These are phyloP conservation scores for Montifringilla adamsi DNA, from an alignment of 2,113 vertebrate species.

Conservation along the genomic window DNA sequence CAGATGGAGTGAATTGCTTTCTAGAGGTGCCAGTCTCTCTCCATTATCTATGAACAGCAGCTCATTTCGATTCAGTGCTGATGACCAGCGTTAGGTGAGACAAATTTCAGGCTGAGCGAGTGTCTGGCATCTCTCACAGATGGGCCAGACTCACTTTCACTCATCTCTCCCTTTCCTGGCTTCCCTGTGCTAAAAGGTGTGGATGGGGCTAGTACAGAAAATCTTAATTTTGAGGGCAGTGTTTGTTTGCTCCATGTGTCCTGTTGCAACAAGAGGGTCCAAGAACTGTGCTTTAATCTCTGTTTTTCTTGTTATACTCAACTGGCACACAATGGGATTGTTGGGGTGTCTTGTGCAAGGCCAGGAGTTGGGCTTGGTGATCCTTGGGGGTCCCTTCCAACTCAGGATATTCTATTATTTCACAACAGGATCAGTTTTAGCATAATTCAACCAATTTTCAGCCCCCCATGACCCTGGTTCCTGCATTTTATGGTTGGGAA, in stretches of 20 bases:
- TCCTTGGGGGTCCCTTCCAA: background rate
- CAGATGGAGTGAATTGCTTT: conserved; percentile 50
- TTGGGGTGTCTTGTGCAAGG: background rate
- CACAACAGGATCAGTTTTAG: background rate
- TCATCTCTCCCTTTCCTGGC: background rate
- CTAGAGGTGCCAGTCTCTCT: conserved; percentile 38
- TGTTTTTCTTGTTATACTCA: background rate
- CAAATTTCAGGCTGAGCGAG: background rate
- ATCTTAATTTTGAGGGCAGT: background rate
- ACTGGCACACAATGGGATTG: background rate
- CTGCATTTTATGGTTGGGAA: background rate
- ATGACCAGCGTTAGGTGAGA: background rate
- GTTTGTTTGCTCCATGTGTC: background rate
- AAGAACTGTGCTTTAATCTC: background rate
- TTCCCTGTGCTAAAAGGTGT: background rate
- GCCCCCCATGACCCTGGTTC: background rate
- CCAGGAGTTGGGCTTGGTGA: background rate
- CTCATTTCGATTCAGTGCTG: conserved; percentile 11
- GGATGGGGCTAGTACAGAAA: background rate
- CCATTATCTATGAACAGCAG: conserved; percentile 21
- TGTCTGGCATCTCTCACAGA: background rate
- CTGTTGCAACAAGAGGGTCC: background rate
- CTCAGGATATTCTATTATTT: background rate
- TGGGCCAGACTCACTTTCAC: background rate
- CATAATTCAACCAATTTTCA: background rate